Conservation (phyloP, 2,113 vertebrate genomes). For the Mirounga angustirostris region DNA sequence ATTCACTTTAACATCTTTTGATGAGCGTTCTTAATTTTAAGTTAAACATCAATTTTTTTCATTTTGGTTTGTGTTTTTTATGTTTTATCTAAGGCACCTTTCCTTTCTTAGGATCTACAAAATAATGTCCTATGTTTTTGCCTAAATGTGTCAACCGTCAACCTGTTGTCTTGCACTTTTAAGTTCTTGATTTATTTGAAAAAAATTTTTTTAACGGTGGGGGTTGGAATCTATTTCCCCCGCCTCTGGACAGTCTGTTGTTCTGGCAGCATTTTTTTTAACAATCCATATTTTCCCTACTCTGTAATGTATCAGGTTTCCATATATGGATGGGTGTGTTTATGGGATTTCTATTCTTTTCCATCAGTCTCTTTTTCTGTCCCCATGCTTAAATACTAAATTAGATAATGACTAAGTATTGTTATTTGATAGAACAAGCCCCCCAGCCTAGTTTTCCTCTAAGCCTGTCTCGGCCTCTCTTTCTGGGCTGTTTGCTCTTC, state of each 20-base stretch:
- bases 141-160: neutral
- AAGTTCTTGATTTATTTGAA: neutral
- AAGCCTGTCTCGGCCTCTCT: neutral
- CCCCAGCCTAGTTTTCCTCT: neutral
- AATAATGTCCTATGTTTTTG: neutral
- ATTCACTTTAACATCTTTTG: neutral
- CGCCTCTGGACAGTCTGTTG: neutral
- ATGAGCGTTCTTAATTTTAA: slow-evolving; percentile 27
- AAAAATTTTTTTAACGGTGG: neutral
- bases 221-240: neutral
- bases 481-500: neutral
- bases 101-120: neutral
- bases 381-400: neutral
- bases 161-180: neutral
- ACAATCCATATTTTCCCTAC: neutral
- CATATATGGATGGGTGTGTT: neutral
- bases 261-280: neutral
- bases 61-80: neutral
- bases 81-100: neutral
- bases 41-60: neutral
- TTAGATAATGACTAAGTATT: neutral
- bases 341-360: neutral
- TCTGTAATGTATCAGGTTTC: neutral
- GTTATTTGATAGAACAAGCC: neutral
- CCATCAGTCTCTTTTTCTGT: neutral